Evolutionary conservation across 2,797 vertebrate genomes (phyloP).

Genomic region (Anguilla megastoma): DNA sequence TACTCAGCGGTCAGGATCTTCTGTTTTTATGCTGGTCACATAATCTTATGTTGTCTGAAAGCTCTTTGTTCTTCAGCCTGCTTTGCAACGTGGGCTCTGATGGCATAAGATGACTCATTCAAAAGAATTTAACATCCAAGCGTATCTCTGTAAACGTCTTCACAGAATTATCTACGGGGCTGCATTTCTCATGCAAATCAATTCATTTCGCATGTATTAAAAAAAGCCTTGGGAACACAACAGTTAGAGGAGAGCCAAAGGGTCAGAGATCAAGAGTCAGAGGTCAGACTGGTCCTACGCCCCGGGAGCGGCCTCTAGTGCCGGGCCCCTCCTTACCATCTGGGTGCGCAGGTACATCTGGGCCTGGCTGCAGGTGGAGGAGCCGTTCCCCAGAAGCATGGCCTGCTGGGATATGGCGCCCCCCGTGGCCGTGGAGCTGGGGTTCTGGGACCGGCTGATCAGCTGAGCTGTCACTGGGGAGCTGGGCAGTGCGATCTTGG

Average conservation of each 20-base stretch:
- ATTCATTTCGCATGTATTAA: not conserved
- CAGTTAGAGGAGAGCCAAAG: not conserved
- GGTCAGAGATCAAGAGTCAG: not conserved
- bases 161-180: not conserved
- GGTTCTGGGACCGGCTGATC: conserved; percentile 82
- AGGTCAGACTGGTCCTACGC: not conserved
- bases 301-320: not conserved
- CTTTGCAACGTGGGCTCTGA: not conserved
- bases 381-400: conserved; percentile 87
- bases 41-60: not conserved
- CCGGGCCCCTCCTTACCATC: conserved; percentile 75
- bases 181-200: not conserved
- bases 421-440: conserved; percentile 80
- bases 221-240: not conserved
- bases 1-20: not conserved
- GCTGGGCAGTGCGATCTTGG: conserved; percentile 84
- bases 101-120: no score
- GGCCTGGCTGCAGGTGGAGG: conserved; percentile 87
- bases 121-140: no score
- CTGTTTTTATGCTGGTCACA: not conserved
- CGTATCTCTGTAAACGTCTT: not conserved
- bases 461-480: conserved; percentile 85
- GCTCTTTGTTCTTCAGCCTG: not conserved
- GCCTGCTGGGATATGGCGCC: conserved; percentile 85
- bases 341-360: conserved; percentile 96